Base-by-base conservation (phyloP, 2,797 vertebrate species). In the Phaenicophaeus curvirostris region DNA sequence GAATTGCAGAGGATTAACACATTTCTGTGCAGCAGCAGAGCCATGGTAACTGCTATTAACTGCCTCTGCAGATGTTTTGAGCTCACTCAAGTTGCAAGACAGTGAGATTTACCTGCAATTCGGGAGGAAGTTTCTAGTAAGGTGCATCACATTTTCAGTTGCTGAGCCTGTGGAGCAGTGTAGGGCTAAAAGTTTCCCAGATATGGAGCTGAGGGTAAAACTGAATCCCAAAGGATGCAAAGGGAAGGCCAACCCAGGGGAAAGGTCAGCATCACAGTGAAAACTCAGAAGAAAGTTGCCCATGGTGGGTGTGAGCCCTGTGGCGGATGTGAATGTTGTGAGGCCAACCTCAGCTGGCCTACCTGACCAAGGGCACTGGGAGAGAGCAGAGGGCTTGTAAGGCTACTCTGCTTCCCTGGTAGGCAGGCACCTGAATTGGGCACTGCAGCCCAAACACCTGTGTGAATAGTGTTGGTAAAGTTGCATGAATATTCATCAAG, bases 11-110 rank as follows among this genome's bases (percentile, higher is more conserved):
- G 66, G 54, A 84, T 94, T 93, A 91, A 84, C 53, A 59, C 0
- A 0, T 68, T 91, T 95, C 77, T 67, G 39, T 81, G 66, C 80
- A 93, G 72, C 73, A 72, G 33, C 0, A 9, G 41, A 90, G n/a
- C 58, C 88, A 88, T 88, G 76, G 94, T 75, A 96, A 94, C 88
- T 63, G 80, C 50, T 68, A 46, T 83, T 94, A 91, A 84, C 83
- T 84, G 66, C 54, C 73, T 90, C 41, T 54, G 69, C 54, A 75
- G 83, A 78, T 78, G 80, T 88, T 94, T 81, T 25, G 31, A 86
- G 33, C 37, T 81, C 41, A 15, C 19, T 91, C 16, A 37, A 77
- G 57, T 75, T 85, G 53, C 37, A 93, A 93, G 39, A 25, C 17
- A 74, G 33, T 27, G 18, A 58, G 55, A 91, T 92, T 94, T 92